These are phyloP conservation scores for Phalloptychus januarius DNA, from an alignment of 2,797 vertebrate genomes.

Conservation along the genomic window DNA sequence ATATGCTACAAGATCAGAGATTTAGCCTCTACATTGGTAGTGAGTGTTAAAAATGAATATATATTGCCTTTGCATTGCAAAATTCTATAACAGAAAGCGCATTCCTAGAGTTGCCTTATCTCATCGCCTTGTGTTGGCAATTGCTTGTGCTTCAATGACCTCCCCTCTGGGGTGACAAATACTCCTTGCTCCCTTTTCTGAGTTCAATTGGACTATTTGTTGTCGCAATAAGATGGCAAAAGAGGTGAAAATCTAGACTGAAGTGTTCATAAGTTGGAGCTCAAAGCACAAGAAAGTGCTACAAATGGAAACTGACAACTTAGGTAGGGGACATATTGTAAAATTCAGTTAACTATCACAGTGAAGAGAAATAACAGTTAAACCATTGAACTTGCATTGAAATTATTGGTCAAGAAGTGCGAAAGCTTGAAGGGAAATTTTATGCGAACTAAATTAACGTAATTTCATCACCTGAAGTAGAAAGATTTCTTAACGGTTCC, in stretches of 20 bases:
- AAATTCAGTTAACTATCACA: neutral
- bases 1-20: neutral
- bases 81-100: neutral
- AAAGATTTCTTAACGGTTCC: neutral
- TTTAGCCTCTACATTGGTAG: neutral
- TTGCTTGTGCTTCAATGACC: conserved; percentile 1
- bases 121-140: neutral
- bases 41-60: neutral
- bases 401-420: neutral
- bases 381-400: neutral
- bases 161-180: neutral
- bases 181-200: neutral
- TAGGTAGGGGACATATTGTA: neutral
- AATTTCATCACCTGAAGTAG: neutral
- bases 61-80: neutral
- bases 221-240: conserved; percentile 1
- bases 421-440: neutral
- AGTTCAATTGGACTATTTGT: neutral
- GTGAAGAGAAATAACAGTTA: neutral
- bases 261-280: neutral
- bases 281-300: neutral
- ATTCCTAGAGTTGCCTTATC: neutral
- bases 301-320: neutral
- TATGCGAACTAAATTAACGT: neutral
- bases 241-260: neutral